phyloP scores from a whole-genome alignment of 1,140 invertebrate species.

The Prorops nasuta region DNA sequence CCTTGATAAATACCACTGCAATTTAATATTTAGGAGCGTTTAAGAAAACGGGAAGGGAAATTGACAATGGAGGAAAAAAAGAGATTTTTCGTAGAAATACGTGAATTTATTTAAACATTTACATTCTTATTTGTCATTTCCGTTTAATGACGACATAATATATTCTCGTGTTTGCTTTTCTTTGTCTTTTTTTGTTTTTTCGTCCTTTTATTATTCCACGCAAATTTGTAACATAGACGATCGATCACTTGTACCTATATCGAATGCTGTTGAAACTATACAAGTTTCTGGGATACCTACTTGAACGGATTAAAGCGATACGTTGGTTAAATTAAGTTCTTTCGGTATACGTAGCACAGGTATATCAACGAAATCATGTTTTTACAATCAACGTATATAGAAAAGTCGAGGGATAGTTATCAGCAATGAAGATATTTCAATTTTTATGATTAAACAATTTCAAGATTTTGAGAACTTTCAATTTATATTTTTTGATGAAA shows the following conservation, averaged over 20 bases:
- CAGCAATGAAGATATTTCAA: no score
- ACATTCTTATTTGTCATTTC: slow-evolving; percentile 36
- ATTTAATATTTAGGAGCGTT: neutral
- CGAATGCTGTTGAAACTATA: neutral
- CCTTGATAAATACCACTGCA: no score
- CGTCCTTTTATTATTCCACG: slow-evolving; percentile 10
- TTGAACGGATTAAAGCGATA: no score
- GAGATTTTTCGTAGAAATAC: slow-evolving; percentile 49
- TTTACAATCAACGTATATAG: no score
- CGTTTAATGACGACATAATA: neutral
- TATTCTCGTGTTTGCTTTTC: neutral
- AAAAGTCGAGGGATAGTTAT: no score
- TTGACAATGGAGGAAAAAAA: neutral
- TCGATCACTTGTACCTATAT: neutral
- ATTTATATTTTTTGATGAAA: no score
- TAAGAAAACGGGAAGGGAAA: neutral
- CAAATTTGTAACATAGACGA: slow-evolving; percentile 6
- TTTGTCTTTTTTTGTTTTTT: neutral
- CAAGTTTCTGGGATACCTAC: neutral
- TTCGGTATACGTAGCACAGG: no score
- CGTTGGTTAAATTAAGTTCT: no score
- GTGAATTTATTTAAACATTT: slow-evolving; percentile 55
- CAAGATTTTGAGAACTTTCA: no score
- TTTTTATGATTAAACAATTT: no score
- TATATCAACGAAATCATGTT: no score